Percentiles rank a stretch among this genome's conserved stretches.
These are phyloP conservation scores for Betta splendens DNA, from an alignment of 2,797 vertebrate species.

Conservation along the genomic window DNA sequence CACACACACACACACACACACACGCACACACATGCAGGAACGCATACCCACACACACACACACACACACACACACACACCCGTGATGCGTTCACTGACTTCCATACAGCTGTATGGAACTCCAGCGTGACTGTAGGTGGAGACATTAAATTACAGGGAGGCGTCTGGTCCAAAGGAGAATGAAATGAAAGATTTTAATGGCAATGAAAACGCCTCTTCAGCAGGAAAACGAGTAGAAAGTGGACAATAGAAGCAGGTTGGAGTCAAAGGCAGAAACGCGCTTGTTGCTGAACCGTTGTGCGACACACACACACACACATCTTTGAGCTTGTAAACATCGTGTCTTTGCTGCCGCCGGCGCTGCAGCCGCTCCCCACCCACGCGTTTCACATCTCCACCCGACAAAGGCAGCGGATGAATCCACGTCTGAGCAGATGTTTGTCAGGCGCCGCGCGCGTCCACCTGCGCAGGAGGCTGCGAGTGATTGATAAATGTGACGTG, in stretches of 20 bases:
- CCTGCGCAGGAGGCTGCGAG: conserved; percentile 5
- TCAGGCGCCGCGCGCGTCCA: conserved; percentile 28
- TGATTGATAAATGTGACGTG: conserved; percentile 45
- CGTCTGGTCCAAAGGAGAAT: neutral
- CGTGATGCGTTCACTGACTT: no score
- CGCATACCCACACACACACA: no score
- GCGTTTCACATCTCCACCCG: conserved; percentile 8
- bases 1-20: no score
- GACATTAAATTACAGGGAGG: conserved; percentile 8
- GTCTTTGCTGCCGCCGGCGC: conserved; percentile 2
- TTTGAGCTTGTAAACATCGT: neutral
- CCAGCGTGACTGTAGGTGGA: conserved; percentile 16
- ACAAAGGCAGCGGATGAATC: conserved; percentile 26
- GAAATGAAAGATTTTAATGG: conserved; percentile 7
- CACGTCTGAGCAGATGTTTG: conserved; percentile 37
- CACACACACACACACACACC: no score
- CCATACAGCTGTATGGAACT: no score
- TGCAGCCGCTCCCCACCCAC: conserved; percentile 22
- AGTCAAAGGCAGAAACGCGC: no score
- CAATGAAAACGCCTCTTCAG: neutral
- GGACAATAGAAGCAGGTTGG: no score
- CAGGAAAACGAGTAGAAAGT: no score
- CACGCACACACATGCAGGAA: no score
- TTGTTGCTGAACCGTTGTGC: neutral
- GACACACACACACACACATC: neutral